Evolutionary conservation across 2,888 invertebrate species (phyloP).

Genomic region (Notodonta dromedarius): DNA sequence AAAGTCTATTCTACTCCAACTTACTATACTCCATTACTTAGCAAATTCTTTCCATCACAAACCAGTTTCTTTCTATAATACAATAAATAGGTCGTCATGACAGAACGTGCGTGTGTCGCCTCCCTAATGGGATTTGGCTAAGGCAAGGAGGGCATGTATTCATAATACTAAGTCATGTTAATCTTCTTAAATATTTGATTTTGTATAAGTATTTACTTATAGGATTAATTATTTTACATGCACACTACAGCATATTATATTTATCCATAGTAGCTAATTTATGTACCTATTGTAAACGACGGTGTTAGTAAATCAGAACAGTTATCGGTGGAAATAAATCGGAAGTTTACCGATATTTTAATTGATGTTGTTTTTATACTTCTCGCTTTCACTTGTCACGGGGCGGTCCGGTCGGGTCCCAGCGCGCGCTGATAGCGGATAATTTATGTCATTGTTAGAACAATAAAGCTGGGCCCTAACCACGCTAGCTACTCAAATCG

Average conservation of each 20-base stretch:
- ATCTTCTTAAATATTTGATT: conserved; percentile 1
- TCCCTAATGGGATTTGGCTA: conserved; percentile 1
- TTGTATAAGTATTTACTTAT: conserved; percentile 1
- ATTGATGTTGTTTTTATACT: conserved; percentile 34
- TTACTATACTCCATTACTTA: neutral
- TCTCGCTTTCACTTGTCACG: conserved; percentile 25
- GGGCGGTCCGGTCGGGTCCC: neutral
- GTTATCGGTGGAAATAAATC: neutral
- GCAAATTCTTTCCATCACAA: neutral
- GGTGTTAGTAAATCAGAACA: no score
- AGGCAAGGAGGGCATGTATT: neutral
- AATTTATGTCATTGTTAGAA: neutral
- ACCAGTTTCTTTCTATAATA: neutral
- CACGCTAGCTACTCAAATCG: no score
- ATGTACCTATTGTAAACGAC: no score
- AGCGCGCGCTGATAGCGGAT: conserved; percentile 11
- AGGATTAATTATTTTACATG: neutral
- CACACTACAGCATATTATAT: no score
- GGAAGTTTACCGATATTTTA: conserved; percentile 29
- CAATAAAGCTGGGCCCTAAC: no score
- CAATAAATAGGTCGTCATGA: neutral
- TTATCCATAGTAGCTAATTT: no score
- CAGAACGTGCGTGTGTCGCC: neutral
- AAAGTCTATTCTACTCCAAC: no score
- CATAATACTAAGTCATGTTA: neutral